Evolutionary conservation across 2,888 invertebrate species (phyloP).

Genomic region (Drosophila koepferae): DNA sequence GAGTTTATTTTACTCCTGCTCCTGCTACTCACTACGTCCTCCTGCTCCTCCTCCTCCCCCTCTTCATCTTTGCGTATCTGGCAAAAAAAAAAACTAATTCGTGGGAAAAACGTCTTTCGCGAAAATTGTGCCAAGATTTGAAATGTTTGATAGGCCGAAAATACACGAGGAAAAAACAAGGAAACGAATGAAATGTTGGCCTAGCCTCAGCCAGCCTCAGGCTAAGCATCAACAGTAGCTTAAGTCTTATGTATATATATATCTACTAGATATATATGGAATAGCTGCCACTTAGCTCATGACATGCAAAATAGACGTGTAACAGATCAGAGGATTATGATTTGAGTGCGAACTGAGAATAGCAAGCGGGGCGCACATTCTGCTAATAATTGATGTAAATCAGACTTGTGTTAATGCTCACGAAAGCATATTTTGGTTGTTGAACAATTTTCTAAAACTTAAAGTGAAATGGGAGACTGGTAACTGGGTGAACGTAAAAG

Average conservation of each 20-base stretch:
- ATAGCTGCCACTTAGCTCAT: slow-evolving; percentile 30
- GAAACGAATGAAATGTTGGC: slow-evolving; percentile 24
- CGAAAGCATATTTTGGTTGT: not conserved
- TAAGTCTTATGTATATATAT: slow-evolving; percentile 37
- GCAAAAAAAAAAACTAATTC: slow-evolving; percentile 53
- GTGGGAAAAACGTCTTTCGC: slow-evolving; percentile 48
- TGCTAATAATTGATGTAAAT: slow-evolving; percentile 30
- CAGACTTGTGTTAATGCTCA: not conserved
- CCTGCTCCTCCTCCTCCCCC: not conserved
- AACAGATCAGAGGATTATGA: slow-evolving; percentile 38
- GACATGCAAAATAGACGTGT: slow-evolving; percentile 54
- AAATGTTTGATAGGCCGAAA: slow-evolving; percentile 56
- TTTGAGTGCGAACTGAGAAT: not conserved
- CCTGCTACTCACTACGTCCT: not conserved
- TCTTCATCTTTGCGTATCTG: not conserved
- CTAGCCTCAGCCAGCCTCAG: slow-evolving; percentile 33
- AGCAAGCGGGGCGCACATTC: slow-evolving; percentile 16
- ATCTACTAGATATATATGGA: not conserved
- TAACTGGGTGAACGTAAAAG: not conserved
- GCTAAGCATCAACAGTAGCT: slow-evolving; percentile 34
- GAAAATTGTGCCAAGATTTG: slow-evolving; percentile 62
- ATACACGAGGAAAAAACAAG: not conserved
- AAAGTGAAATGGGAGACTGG: not conserved
- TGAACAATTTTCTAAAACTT: not conserved
- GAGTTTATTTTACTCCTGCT: slow-evolving; percentile 44